Evolutionary conservation across 2,797 vertebrate species (phyloP).

Genomic region (Myotis findleyi): DNA sequence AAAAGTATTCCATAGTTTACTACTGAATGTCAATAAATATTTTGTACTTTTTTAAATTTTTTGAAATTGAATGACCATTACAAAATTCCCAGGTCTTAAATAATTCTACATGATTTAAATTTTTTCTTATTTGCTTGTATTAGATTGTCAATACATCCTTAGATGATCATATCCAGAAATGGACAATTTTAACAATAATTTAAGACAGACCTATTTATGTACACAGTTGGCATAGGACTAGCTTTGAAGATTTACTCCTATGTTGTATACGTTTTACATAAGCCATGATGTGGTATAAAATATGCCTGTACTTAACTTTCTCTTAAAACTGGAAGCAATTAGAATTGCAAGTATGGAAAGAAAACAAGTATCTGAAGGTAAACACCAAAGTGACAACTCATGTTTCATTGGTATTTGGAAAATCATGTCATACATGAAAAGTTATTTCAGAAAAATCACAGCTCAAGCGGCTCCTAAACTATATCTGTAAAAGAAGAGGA

Average conservation of each 20-base stretch:
- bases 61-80: background rate
- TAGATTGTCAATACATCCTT: background rate
- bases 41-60: background rate
- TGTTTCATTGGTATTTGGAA: constrained; percentile 5
- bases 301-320: background rate
- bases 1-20: background rate
- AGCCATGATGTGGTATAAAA: background rate
- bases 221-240: background rate
- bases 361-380: background rate
- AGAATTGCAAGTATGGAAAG: background rate
- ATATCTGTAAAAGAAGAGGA: background rate
- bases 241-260: background rate
- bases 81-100: constrained; percentile 27
- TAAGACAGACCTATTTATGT: background rate
- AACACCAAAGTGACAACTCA: background rate
- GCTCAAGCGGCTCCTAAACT: background rate
- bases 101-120: background rate
- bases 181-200: background rate
- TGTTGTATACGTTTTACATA: background rate
- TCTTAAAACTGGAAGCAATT: background rate
- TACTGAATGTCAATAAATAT: background rate
- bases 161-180: background rate
- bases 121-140: constrained; percentile 1
- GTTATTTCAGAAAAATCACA: background rate
- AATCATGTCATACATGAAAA: background rate